Conservation (phyloP, 30 jellyfish, hydroid and myxozoan genomes). For the Turritopsis dohrnii region DNA sequence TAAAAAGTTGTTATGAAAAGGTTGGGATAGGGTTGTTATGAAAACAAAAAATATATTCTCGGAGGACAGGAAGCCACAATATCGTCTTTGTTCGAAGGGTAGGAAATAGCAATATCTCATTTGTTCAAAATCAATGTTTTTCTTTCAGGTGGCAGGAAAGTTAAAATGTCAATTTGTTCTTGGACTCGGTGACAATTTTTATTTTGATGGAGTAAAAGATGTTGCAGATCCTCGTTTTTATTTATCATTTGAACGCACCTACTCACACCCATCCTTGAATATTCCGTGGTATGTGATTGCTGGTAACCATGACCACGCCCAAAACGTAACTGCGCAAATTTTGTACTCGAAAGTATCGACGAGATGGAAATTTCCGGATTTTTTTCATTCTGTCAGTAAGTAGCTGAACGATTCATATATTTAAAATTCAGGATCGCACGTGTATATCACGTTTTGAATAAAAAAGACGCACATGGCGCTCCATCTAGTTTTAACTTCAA, state of each 20-base stretch:
- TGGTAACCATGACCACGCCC: slow-evolving; percentile 88
- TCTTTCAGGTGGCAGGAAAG: slow-evolving; percentile 40
- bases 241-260: slow-evolving; percentile 70
- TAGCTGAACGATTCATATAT: too few relatives aligned
- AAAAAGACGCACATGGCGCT: background rate
- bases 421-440: too few relatives aligned
- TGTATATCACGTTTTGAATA: background rate
- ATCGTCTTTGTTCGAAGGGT: too few relatives aligned
- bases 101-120: background rate
- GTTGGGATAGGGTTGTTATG: background rate
- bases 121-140: background rate
- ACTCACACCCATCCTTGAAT: slow-evolving; percentile 51
- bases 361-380: slow-evolving; percentile 80
- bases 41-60: background rate
- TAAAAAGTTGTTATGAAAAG: background rate
- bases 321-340: slow-evolving; percentile 88
- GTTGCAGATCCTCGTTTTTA: slow-evolving; percentile 81
- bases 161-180: slow-evolving; percentile 62
- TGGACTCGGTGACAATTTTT: slow-evolving; percentile 89
- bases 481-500: too few relatives aligned
- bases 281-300: slow-evolving; percentile 95
- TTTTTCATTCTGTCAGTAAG: slow-evolving; percentile 65
- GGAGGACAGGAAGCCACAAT: background rate
- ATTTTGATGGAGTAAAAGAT: slow-evolving; percentile 70
- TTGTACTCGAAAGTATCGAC: slow-evolving; percentile 67